Evolutionary conservation across 2,797 vertebrate species (phyloP).

Genomic region (Sebastes diploproa): DNA sequence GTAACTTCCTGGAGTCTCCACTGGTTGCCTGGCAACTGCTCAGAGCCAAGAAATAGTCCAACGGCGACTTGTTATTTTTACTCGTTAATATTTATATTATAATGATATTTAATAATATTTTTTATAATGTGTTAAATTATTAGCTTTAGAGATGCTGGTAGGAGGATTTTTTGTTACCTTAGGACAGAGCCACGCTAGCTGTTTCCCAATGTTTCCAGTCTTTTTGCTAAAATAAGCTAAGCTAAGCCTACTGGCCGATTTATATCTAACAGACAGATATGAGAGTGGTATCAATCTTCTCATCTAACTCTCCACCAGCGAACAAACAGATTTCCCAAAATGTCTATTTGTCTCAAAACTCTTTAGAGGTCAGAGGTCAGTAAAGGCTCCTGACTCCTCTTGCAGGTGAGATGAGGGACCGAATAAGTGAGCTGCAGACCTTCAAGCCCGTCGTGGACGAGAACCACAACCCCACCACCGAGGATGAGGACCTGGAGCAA

Average conservation of each 20-base stretch:
- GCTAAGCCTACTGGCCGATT: background rate
- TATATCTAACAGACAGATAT: accelerated
- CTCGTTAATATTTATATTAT: too few relatives aligned
- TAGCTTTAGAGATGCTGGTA: background rate
- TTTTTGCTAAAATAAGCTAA: background rate
- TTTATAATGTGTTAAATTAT: background rate
- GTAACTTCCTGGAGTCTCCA: too few relatives aligned
- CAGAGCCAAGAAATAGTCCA: too few relatives aligned
- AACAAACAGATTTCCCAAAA: background rate
- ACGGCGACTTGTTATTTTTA: too few relatives aligned
- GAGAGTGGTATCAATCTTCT: too few relatives aligned
- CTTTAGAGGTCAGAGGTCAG: background rate
- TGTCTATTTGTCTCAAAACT: background rate
- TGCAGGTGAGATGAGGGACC: constrained; percentile 92
- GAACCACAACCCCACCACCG: background rate
- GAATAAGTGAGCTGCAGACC: constrained; percentile 86
- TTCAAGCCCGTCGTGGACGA: constrained; percentile 31
- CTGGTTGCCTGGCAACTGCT: too few relatives aligned
- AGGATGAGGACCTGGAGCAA: constrained; percentile 60
- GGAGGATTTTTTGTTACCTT: background rate
- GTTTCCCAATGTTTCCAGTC: background rate
- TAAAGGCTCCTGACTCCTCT: constrained; percentile 14
- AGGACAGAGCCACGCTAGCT: background rate
- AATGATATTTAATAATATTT: too few relatives aligned
- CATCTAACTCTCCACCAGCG: background rate